Evolutionary conservation across 1,140 invertebrate genomes (phyloP).

Genomic region (Neuroterus valhalla): DNA sequence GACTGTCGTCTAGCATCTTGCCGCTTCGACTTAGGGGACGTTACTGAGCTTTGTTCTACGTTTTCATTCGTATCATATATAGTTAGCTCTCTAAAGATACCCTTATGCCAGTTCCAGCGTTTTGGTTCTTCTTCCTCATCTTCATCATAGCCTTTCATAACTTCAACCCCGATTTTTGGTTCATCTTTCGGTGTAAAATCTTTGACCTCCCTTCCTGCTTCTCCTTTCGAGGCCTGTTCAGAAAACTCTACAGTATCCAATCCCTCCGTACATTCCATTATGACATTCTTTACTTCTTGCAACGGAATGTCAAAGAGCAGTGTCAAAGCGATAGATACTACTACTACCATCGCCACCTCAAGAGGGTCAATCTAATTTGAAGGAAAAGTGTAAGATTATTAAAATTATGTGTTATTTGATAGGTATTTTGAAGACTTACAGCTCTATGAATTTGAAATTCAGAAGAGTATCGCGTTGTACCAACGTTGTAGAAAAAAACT

Average conservation of each 20-base stretch:
- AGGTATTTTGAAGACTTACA: constrained; percentile 67
- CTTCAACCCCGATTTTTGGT: constrained; percentile 17
- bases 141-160: no score
- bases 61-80: constrained; percentile 40
- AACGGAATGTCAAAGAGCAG: constrained; percentile 77
- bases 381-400: constrained; percentile 31
- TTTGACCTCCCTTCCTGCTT: constrained; percentile 12
- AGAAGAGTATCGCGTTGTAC: constrained; percentile 74
- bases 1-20: constrained; percentile 45
- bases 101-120: constrained; percentile 32
- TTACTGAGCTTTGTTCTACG: constrained; percentile 43
- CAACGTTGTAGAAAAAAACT: constrained; percentile 80
- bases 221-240: not conserved
- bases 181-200: constrained; percentile 33
- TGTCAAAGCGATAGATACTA: constrained; percentile 69
- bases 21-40: constrained; percentile 44
- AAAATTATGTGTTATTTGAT: not conserved
- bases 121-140: constrained; percentile 37
- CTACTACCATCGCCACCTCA: constrained; percentile 63
- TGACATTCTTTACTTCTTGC: constrained; percentile 74
- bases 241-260: not conserved
- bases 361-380: constrained; percentile 68
- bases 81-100: constrained; percentile 5
- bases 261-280: constrained; percentile 66
- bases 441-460: constrained; percentile 75